phyloP scores from a whole-genome alignment of 2,797 vertebrate species.

The Ispidina picta region DNA sequence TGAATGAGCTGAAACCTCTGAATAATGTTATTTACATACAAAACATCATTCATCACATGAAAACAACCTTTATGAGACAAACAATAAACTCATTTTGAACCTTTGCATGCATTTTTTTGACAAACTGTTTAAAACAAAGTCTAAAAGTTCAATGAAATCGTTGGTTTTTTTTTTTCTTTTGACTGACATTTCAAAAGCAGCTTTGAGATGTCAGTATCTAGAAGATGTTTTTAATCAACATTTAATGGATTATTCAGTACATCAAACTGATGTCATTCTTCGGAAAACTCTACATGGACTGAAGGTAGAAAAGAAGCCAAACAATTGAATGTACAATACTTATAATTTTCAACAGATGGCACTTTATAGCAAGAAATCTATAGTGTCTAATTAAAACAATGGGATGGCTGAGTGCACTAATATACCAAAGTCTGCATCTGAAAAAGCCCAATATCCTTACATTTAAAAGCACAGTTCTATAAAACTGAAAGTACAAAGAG shows the following conservation, averaged over 20 bases:
- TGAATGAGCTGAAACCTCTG: neutral
- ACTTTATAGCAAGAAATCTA: conserved; percentile 27
- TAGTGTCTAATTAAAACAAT: neutral
- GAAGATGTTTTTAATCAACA: neutral
- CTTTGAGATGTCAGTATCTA: neutral
- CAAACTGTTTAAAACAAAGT: neutral
- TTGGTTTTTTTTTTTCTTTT: neutral
- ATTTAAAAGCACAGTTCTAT: neutral
- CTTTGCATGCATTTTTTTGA: neutral
- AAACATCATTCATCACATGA: neutral
- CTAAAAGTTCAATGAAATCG: neutral
- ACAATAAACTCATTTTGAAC: neutral
- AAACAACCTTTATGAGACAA: neutral
- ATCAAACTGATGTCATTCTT: neutral
- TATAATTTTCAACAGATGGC: conserved; percentile 15
- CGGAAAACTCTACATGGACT: neutral
- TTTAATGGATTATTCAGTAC: neutral
- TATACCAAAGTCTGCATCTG: neutral
- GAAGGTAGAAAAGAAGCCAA: neutral
- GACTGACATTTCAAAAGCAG: neutral
- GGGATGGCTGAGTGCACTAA: neutral
- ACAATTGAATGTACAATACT: neutral
- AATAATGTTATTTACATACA: neutral
- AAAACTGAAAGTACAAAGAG: neutral
- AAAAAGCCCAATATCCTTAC: neutral